These are phyloP conservation scores for Erinaceus europaeus DNA, from an alignment of 2,113 vertebrate species.

Conservation along the genomic window DNA sequence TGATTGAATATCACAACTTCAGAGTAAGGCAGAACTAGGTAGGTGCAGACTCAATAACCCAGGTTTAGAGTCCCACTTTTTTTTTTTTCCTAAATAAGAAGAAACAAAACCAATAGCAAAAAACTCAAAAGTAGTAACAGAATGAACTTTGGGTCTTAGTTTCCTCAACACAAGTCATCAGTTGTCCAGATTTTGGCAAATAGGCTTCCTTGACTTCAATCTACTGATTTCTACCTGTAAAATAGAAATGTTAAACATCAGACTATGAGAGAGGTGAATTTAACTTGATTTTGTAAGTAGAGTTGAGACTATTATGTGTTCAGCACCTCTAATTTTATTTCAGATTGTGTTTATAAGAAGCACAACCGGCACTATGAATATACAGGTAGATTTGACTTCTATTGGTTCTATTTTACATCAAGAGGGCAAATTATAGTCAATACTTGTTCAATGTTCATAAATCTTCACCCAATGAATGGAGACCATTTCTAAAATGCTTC, in stretches of 20 bases:
- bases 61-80: too few species aligned
- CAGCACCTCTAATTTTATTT: background rate
- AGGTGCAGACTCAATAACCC: background rate
- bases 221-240: background rate
- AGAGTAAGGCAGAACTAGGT: background rate
- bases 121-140: background rate
- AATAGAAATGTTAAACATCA: background rate
- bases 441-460: background rate
- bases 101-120: background rate
- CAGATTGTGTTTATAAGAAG: background rate
- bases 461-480: background rate
- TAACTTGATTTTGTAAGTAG: background rate
- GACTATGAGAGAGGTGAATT: background rate
- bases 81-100: background rate
- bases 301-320: background rate
- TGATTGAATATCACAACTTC: background rate
- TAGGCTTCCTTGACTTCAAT: background rate
- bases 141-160: background rate
- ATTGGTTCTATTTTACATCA: background rate
- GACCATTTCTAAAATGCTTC: background rate
- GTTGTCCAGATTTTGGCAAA: background rate
- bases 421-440: background rate
- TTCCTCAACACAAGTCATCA: background rate
- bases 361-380: background rate
- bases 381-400: background rate